These are phyloP conservation scores for Penaeus indicus DNA, from an alignment of 1,140 invertebrate genomes.

Conservation along the genomic window DNA sequence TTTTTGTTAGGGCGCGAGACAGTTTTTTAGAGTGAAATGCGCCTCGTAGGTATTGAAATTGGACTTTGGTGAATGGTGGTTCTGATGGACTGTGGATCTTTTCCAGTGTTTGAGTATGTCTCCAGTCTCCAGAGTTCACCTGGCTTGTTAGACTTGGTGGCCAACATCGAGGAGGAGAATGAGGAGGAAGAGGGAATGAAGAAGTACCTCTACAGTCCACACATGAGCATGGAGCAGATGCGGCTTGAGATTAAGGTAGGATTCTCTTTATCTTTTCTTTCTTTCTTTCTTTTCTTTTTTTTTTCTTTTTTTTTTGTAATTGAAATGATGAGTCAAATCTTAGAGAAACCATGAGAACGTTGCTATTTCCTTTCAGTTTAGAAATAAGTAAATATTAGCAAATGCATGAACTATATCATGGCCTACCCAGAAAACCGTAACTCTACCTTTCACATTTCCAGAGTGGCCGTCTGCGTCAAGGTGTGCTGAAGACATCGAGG, in stretches of 20 bases:
- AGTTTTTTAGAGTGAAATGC: no score
- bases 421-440: background rate
- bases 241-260: slow-evolving; percentile 71
- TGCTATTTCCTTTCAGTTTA: no score
- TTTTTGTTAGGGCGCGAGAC: no score
- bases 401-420: background rate
- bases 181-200: slow-evolving; percentile 75
- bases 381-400: no score
- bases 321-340: background rate
- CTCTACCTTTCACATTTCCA: slow-evolving; percentile 69
- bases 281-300: background rate
- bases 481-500: slow-evolving; percentile 84
- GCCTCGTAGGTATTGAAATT: no score
- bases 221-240: slow-evolving; percentile 81
- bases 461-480: slow-evolving; percentile 84
- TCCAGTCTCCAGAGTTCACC: slow-evolving; percentile 77
- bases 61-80: no score
- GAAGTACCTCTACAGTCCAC: slow-evolving; percentile 85
- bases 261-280: background rate
- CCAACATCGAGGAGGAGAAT: slow-evolving; percentile 76
- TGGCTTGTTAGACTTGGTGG: slow-evolving; percentile 84
- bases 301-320: background rate
- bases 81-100: no score
- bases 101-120: slow-evolving; percentile 80
- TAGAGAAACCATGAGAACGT: no score